phyloP scores from a whole-genome alignment of 2,113 vertebrate genomes.

The Polypterus bichir region DNA sequence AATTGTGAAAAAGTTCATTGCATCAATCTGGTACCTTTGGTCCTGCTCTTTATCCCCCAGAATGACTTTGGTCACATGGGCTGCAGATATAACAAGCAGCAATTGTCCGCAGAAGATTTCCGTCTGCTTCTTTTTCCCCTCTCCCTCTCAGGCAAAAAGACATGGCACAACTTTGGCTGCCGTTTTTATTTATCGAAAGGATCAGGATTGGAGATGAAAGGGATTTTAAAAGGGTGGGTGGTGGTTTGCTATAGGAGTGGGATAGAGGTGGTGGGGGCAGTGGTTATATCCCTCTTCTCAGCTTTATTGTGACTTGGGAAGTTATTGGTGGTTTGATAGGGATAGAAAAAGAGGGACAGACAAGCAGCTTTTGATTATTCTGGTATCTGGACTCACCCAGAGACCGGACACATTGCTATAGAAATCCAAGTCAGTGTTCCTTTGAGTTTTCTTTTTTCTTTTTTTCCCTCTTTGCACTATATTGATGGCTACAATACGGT shows the following conservation, averaged over 20 bases:
- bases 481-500: neutral
- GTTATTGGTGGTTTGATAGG: neutral
- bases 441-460: neutral
- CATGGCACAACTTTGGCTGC: conserved; percentile 57
- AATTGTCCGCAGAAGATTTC: conserved; percentile 70
- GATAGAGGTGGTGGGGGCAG: conserved; percentile 15
- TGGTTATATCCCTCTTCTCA: conserved; percentile 26
- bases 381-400: neutral
- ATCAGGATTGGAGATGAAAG: conserved; percentile 68
- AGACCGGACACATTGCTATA: neutral
- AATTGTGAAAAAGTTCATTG: conserved; percentile 66
- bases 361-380: conserved; percentile 24
- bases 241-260: conserved; percentile 14
- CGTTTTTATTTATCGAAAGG: conserved; percentile 75
- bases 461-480: neutral
- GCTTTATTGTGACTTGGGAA: conserved; percentile 25
- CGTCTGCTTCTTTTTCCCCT: conserved; percentile 43
- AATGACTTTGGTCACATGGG: conserved; percentile 72
- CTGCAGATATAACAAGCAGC: conserved; percentile 75
- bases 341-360: conserved; percentile 54
- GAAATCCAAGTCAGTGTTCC: neutral
- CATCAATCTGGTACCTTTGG: conserved; percentile 70
- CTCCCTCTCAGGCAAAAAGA: conserved; percentile 37
- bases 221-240: conserved; percentile 54
- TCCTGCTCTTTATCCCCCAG: conserved; percentile 65